Evolutionary conservation across 1,140 invertebrate genomes (phyloP).

Genomic region (Leguminivora glycinivorella): DNA sequence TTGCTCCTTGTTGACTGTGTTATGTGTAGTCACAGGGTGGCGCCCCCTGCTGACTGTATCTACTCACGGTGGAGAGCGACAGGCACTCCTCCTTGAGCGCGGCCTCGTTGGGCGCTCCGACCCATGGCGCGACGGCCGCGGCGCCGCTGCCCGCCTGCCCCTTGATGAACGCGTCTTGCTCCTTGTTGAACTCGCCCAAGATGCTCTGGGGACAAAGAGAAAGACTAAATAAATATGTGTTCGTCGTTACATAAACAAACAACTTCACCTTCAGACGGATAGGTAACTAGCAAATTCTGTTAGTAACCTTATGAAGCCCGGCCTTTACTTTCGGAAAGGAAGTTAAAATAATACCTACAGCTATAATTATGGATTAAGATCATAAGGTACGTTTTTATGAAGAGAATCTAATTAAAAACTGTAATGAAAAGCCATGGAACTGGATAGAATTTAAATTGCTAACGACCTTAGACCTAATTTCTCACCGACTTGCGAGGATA

Average conservation of each 20-base stretch:
- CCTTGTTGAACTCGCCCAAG: conserved; percentile 96
- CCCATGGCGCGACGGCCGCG: conserved; percentile 93
- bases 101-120: conserved; percentile 92
- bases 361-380: too few species aligned
- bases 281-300: neutral
- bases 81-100: conserved; percentile 96
- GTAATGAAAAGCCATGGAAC: too few species aligned
- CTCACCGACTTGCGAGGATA: too few species aligned
- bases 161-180: conserved; percentile 97
- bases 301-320: too few species aligned
- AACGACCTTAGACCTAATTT: neutral
- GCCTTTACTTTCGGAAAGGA: too few species aligned
- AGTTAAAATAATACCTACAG: too few species aligned
- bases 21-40: too few species aligned
- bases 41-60: neutral
- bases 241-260: neutral
- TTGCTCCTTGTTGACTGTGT: conserved; percentile 98
- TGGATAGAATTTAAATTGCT: neutral
- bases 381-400: too few species aligned
- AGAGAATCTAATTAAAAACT: too few species aligned
- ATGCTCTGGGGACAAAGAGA: conserved; percentile 86
- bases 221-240: neutral
- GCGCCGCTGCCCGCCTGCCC: conserved; percentile 86
- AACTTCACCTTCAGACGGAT: neutral
- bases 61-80: conserved; percentile 90